Percentiles rank a stretch among this genome's conserved stretches.
Evolutionary conservation across 2,113 vertebrate genomes (phyloP).

Genomic region (Meles meles): DNA sequence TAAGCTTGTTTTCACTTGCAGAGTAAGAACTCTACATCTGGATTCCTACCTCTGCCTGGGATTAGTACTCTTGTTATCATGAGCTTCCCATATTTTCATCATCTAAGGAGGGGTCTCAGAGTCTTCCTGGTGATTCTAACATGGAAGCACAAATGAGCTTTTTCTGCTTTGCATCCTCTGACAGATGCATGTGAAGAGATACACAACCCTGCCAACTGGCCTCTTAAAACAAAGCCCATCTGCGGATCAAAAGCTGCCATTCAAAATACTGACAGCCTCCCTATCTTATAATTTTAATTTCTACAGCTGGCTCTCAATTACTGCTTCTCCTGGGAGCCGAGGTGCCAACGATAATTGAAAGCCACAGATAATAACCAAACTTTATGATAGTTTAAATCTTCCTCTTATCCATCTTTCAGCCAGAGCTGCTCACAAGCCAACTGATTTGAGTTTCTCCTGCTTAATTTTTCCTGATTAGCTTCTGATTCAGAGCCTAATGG

Average conservation of each 20-base stretch:
- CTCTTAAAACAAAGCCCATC: constrained; percentile 46
- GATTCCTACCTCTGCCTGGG: neutral
- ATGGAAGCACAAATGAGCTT: neutral
- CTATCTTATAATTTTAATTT: neutral
- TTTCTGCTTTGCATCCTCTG: neutral
- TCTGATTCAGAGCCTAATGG: constrained; percentile 25
- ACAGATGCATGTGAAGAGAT: constrained; percentile 1
- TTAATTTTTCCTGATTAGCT: neutral
- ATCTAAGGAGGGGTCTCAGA: neutral
- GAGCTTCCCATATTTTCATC: neutral
- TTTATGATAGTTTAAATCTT: neutral
- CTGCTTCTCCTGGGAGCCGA: neutral
- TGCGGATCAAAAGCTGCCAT: constrained; percentile 12
- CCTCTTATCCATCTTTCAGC: neutral
- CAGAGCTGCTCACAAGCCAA: constrained; percentile 8
- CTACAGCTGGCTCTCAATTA: constrained; percentile 35
- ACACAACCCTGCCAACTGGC: neutral
- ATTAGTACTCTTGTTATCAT: neutral
- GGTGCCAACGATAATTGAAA: constrained; percentile 45
- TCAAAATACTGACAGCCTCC: neutral
- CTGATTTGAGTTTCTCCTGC: neutral
- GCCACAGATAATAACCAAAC: neutral
- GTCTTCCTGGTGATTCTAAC: neutral
- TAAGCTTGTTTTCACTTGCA: neutral
- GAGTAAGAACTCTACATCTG: neutral